Evolutionary conservation across 1,140 invertebrate genomes (phyloP), one percentile per base, ranked within the genome.

Genomic region (Harpegnathos saltator): DNA sequence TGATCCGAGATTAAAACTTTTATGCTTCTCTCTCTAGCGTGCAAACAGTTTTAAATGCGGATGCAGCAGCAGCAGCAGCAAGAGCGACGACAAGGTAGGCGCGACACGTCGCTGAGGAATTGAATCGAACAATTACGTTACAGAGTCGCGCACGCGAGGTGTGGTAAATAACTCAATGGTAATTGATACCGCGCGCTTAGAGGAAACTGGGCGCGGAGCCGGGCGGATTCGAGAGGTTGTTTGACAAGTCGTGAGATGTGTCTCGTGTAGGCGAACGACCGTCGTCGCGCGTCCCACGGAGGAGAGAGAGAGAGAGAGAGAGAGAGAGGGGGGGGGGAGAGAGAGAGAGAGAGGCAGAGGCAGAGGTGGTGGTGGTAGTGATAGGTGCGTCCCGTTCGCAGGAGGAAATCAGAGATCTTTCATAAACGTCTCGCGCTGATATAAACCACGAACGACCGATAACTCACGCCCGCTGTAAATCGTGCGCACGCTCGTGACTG

Each of bases 231-330:
- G 83, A 74, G 56, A 78, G 78, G 80, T 80, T 88, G 85, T 63
- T 89, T 69, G 85, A 82, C 84, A 83, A 87, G 86, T 86, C 62
- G 48, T 61, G 85, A 89, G 85, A 89, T 82, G 83, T 86, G 74
- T 82, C 38, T 44, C 62, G 88, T 54, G 91, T 92, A 87, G 91
- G 91, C 89, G 91, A 82, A 87, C 83, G 78, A 85, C 58, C 69
- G 88, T 89, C 82, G 86, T 88, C 78, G 84, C 87, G 54, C 29
- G 29, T 78, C 85, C 83, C 83, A 90, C 89, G 86, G 71, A 54
- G 59, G 56, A 56, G 44, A 52, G 65, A 33, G 24, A 56, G 22
- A 59, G 33, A 56, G 74, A 83, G 71, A 33, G 7, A 7, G 33
- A 7, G 33, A 3, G 33, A 7, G 33, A 7, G 33, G 7, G 33